Evolutionary conservation across 35 echinoderm and acorn worm species (phyloP).

Genomic region (Hemicentrotus pulcherrimus): DNA sequence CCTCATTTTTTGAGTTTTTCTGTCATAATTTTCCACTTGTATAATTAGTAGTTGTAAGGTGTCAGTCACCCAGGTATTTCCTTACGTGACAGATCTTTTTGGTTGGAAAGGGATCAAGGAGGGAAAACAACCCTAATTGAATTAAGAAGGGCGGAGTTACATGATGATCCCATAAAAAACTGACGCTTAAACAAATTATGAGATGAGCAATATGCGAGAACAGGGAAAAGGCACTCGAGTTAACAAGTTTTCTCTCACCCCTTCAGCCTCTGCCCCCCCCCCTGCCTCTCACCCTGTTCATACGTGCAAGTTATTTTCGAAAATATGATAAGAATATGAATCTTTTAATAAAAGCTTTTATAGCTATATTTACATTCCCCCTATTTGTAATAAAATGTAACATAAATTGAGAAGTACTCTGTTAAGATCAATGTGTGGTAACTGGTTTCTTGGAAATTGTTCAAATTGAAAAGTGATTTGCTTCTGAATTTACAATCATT

Average conservation of each 20-base stretch:
- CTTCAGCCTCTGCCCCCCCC: not conserved
- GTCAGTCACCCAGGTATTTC: constrained; percentile 29
- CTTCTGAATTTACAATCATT: not conserved
- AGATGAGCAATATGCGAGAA: constrained; percentile 19
- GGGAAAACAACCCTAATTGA: constrained; percentile 53
- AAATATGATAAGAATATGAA: no score
- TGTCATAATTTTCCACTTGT: not conserved
- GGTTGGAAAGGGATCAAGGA: constrained; percentile 29
- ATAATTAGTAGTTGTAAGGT: not conserved
- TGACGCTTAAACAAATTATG: constrained; percentile 42
- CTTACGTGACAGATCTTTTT: constrained; percentile 17
- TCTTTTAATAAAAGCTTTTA: no score
- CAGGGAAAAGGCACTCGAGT: not conserved
- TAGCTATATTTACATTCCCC: not conserved
- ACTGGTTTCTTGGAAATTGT: not conserved
- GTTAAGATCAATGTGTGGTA: not conserved
- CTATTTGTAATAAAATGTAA: not conserved
- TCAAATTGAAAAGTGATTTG: not conserved
- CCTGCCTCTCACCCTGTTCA: not conserved
- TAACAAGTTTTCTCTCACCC: not conserved
- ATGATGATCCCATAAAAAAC: constrained; percentile 30
- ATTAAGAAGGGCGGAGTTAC: constrained; percentile 48
- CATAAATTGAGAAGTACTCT: not conserved
- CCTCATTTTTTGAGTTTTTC: not conserved
- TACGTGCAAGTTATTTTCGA: no score